Evolutionary conservation across 1,140 invertebrate species (phyloP), one percentile per base, ranked within the genome.

Genomic region (Potamilus streckersoni): DNA sequence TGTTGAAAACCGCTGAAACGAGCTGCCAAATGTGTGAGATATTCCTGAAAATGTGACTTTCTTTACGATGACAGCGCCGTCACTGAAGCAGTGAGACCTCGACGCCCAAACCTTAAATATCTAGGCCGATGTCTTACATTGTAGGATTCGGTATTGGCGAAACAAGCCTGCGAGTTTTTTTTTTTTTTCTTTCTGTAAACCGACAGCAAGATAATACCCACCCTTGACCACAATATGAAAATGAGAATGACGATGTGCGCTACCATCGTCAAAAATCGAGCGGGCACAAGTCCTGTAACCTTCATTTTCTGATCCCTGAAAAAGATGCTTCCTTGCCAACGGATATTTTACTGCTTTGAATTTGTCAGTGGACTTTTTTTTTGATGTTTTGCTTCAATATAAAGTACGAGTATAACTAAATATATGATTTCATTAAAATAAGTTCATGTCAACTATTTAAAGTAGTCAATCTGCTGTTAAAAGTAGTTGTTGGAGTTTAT

Each of bases 231-330:
- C 76, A 85, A 83, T 58, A 85, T 80, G 19, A 86, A 76, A 59
- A 87, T 82, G 15, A 83, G 78, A 65, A 86, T 76, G 8, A 85
- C 79, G 15, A 87, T 64, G 73, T 87, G 86, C 57, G 85, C 83
- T 23, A 83, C 73, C 56, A 87, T 76, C 5, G 82, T 84, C 65
- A 88, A 74, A 58, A 88, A 88, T 58, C 86, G 69, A 16, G 85
- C 83, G 58, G 86, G 86, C 23, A 88, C 74, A 16, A 88, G 70
- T 62, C 85, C 85, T 64, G 81, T 80, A 15, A 84, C 68, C 64
- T 79, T 78, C 79, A 81, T 81, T 78, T 63, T n/a, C 20, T 64
- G 38, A 8, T 15, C 55, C n/a, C 23, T 57, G 38, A 16, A 15
- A 56, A 73, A 64, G n/a, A 31, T 23, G 75, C 75, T 77, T 77